Conservation (phyloP, 2,888 invertebrate species). For the Cheilosia urbana region DNA sequence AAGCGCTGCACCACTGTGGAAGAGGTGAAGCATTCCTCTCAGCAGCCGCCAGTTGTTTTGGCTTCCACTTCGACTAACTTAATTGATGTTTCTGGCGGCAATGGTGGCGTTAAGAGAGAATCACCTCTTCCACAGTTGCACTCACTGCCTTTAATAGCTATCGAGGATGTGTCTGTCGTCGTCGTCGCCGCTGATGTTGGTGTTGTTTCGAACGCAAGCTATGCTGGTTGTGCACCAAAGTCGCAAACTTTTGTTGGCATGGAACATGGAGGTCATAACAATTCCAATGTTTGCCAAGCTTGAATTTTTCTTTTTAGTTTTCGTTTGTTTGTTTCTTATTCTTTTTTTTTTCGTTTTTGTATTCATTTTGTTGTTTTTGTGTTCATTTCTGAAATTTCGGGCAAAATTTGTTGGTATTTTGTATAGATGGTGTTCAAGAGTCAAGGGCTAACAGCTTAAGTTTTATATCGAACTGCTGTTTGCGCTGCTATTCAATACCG, state of each 20-base stretch:
- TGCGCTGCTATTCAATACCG: too few species aligned
- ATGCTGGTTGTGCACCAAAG: conserved; percentile 73
- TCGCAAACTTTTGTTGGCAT: conserved; percentile 71
- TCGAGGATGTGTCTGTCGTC: conserved; percentile 73
- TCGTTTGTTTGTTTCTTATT: conserved; percentile 36
- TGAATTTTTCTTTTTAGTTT: conserved; percentile 49
- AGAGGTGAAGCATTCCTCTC: conserved; percentile 61
- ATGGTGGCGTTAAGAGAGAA: conserved; percentile 43
- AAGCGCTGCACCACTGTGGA: conserved; percentile 67
- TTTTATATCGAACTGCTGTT: background rate
- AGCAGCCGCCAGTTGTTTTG: conserved; percentile 15
- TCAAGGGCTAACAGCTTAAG: too few species aligned
- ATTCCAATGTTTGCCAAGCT: conserved; percentile 72
- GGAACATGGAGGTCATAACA: conserved; percentile 70
- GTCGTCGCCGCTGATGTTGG: conserved; percentile 72
- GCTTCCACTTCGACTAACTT: conserved; percentile 28
- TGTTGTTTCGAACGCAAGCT: conserved; percentile 73
- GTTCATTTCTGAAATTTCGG: conserved; percentile 9
- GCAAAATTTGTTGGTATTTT: conserved; percentile 54
- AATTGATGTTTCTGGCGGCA: conserved; percentile 39
- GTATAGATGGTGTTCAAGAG: conserved; percentile 27
- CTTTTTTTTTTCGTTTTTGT: conserved; percentile 26
- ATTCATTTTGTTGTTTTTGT: conserved; percentile 30
- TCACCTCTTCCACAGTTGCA: conserved; percentile 74
- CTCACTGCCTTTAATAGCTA: conserved; percentile 66